Percentiles rank a stretch among this genome's conserved stretches.
Conservation (phyloP, 2,113 vertebrate species). For the chimpanzee (Pan troglodytes) region NHGRI_mPanTro3-v2.1_pri NC_072411.2:70794501-70795000, state of each 20-base stretch:
- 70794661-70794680: slow-evolving; percentile 8
- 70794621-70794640: slow-evolving; percentile 76
- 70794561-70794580: slow-evolving; percentile 48
- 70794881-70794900: slow-evolving; percentile 69
- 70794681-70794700: not conserved
- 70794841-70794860: slow-evolving; percentile 49
- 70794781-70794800: not conserved
- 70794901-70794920: slow-evolving; percentile 80
- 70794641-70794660: slow-evolving; percentile 62
- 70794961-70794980: slow-evolving; percentile 80
- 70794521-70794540: slow-evolving; percentile 64
- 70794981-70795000: slow-evolving; percentile 78
- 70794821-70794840: slow-evolving; percentile 6
- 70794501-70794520: slow-evolving; percentile 54
- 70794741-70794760: not conserved
- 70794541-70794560: slow-evolving; percentile 62
- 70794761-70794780: not conserved
- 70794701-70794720: slow-evolving; percentile 12
- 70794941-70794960: slow-evolving; percentile 76
- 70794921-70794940: slow-evolving; percentile 81
- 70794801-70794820: slow-evolving; percentile 8
- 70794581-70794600: slow-evolving; percentile 62
- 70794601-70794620: slow-evolving; percentile 59
- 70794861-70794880: slow-evolving; percentile 62
- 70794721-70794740: not conserved